Evolutionary conservation across 2,113 vertebrate species (phyloP).

Genomic region (Xenotilapia flavipinnis): DNA sequence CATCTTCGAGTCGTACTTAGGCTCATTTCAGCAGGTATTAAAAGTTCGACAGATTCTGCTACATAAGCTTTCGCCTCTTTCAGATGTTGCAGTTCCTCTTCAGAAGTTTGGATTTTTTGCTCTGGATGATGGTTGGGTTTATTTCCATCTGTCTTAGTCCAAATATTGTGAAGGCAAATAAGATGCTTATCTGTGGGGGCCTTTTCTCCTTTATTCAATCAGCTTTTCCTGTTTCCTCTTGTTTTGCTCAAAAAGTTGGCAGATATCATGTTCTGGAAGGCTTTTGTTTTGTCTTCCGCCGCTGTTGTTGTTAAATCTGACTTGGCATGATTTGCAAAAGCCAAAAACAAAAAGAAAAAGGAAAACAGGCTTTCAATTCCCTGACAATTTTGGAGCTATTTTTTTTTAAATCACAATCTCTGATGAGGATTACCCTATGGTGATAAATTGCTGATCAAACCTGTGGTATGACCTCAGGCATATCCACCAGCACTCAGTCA

Average conservation of each 20-base stretch:
- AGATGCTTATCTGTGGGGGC: slow-evolving; percentile 29
- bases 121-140: background rate
- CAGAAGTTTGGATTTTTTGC: background rate
- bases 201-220: slow-evolving; percentile 25
- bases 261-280: background rate
- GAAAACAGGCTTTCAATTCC: background rate
- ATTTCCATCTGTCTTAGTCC: slow-evolving; percentile 12
- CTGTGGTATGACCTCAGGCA: background rate
- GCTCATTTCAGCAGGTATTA: background rate
- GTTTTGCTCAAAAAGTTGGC: slow-evolving; percentile 17
- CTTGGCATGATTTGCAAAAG: background rate
- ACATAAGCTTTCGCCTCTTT: background rate
- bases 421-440: background rate
- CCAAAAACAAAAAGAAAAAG: fast-evolving
- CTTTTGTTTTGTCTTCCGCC: slow-evolving; percentile 1
- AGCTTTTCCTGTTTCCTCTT: slow-evolving; percentile 26
- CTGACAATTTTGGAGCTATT: background rate
- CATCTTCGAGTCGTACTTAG: background rate
- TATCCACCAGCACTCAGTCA: background rate
- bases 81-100: slow-evolving; percentile 1
- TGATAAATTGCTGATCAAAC: background rate
- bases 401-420: background rate
- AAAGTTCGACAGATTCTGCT: background rate
- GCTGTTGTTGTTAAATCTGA: background rate
- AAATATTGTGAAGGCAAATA: slow-evolving; percentile 26